Evolutionary conservation across 2,113 vertebrate genomes (phyloP), one percentile per base, ranked within the genome.

Genomic region (Dicrurus megarhynchus): DNA sequence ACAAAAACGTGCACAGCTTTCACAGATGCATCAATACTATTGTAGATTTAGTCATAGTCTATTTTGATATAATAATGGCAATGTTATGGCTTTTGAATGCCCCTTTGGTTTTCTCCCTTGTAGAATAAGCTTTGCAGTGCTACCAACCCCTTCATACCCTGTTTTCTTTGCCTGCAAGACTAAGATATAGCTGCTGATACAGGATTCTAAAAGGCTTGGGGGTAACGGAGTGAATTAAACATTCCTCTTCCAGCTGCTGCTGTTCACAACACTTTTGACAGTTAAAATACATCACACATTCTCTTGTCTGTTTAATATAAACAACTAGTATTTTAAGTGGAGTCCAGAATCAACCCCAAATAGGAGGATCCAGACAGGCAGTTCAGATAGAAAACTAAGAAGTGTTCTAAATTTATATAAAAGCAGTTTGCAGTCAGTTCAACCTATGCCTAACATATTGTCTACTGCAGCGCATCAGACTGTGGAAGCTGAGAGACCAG

Each of bases 221-320:
- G 78, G 78, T 93, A 93, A 94, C 28, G 0, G 88, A 94, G 79
- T 60, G 90, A 88, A 88, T 92, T 95, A 93, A 90, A 95, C 96
- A 96, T 96, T 97, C 96, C 89, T 96, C 60, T 95, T 96, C 97
- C 98, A 98, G 98, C 98, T 98, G 98, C 97, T 95, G 93, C 87
- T 96, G 96, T 98, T 98, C 98, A 98, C 97, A 98, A 97, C 97
- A 98, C 97, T 95, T 97, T 78, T 98, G 98, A 98, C 98, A 98
- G 97, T 95, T 98, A 97, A 97, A 97, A 98, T 98, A 97, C 53
- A 98, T 98, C 96, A 97, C 97, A 98, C 98, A 98, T 98, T 98
- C 97, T 98, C 96, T 95, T 97, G 97, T 98, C 98, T 93, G 85
- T 95, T 93, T 95, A 96, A 95, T 96, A 91, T 98, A 98, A 98